Evolutionary conservation across 2,797 vertebrate genomes (phyloP).

Genomic region (Cottoperca gobio): DNA sequence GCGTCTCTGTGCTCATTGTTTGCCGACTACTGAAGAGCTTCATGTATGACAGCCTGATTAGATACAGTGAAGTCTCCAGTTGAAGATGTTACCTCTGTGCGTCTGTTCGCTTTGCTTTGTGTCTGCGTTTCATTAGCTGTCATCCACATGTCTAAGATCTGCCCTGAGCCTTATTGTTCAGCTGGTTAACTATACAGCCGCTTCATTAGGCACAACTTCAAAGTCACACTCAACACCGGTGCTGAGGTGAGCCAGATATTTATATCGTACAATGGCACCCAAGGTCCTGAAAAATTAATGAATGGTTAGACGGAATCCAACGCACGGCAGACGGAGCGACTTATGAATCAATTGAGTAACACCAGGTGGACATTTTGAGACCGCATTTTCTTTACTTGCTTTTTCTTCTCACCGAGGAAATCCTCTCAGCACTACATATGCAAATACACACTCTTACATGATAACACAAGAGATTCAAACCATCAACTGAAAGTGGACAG

Average conservation of each 20-base stretch:
- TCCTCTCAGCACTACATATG: no score
- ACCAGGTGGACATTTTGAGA: conserved; percentile 69
- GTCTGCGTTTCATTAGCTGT: conserved; percentile 64
- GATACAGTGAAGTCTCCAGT: conserved; percentile 4
- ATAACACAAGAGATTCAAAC: neutral
- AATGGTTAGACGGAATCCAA: conserved; percentile 72
- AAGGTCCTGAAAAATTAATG: conserved; percentile 79
- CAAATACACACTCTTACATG: no score
- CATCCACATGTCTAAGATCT: conserved; percentile 65
- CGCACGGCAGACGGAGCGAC: conserved; percentile 66
- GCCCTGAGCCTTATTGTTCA: conserved; percentile 70
- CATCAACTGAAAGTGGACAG: neutral
- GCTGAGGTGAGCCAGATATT: conserved; percentile 74
- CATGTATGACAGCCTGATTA: conserved; percentile 30
- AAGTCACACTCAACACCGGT: conserved; percentile 61
- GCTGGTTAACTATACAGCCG: conserved; percentile 74
- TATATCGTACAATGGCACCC: conserved; percentile 70
- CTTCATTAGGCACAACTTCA: conserved; percentile 83
- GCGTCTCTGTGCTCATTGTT: conserved; percentile 5
- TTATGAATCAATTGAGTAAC: conserved; percentile 58
- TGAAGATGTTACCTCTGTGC: conserved; percentile 14
- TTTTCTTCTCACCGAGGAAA: neutral
- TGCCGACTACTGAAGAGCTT: neutral
- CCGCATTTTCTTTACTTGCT: conserved; percentile 32
- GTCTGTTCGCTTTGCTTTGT: conserved; percentile 42